Evolutionary conservation across 2,888 invertebrate species (phyloP), one percentile per base, ranked within the genome.

Genomic region (Prenolepis imparis): DNA sequence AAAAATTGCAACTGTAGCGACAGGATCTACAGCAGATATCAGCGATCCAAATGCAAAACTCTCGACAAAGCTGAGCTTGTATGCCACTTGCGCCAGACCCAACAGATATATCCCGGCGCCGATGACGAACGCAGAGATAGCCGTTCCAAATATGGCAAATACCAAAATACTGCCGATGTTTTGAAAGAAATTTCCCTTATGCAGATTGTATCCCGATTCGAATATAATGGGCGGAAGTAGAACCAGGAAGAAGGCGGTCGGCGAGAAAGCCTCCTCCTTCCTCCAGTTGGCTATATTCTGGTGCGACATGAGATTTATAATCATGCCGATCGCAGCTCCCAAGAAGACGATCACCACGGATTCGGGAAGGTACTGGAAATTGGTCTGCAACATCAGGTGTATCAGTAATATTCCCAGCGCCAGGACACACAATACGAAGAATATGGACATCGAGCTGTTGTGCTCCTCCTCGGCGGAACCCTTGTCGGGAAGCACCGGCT

Each of bases 11-110:
- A 99, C 97, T 0, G 99, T 99, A 5, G 99, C 99, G 0, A 99
- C 99, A 0, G 99, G 99, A 95, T 99, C 99, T 5, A 99, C 99
- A 39, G 99, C 99, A 1, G 99, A 99, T 94, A 99, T 99, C 85
- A 99, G 95, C 0, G 99, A 99, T 9, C 99, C 99, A 95, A 99
- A 99, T 0, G 99, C 99, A 96, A 99, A 99, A 81, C 99, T 99
- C 95, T 99, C 99, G 9, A 99, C 98, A 95, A 99, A 98, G 94
- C 97, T 98, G 83, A 99, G 96, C 94, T 97, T 97, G 94, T 99
- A 99, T 0, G 98, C 99, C 11, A 98, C 98, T 92, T 98, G 97
- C 0, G 98, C 99, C 94, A 98, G 95, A 1, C 99, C 99, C 67
- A 99, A 95, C 52, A 99, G 96, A 95, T 99, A 99, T 89, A 99